Percentiles rank a stretch among this genome's conserved stretches.
Conservation (phyloP, 2,888 invertebrate species). For the Hemistola chrysoprasaria region DNA sequence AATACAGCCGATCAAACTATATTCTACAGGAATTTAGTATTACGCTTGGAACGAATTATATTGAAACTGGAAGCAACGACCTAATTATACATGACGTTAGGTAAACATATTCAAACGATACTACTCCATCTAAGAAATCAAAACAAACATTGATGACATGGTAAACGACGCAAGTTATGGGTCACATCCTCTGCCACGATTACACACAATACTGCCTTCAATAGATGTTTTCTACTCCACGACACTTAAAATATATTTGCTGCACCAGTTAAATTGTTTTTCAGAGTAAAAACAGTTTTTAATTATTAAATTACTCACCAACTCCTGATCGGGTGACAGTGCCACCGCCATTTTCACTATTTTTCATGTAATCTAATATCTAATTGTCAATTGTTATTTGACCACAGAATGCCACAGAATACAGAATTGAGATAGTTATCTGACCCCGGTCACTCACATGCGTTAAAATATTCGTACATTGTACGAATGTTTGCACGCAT, state of each 20-base stretch:
- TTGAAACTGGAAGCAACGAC: too few relatives aligned
- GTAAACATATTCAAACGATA: conserved; percentile 19
- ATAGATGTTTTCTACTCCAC: not conserved
- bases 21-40: not conserved
- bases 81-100: too few relatives aligned
- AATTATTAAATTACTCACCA: conserved; percentile 81
- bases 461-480: too few relatives aligned
- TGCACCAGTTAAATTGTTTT: not conserved
- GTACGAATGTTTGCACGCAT: too few relatives aligned
- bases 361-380: conserved; percentile 44
- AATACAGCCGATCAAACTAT: not conserved
- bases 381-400: conserved; percentile 3
- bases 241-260: not conserved
- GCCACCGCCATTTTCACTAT: conserved; percentile 88
- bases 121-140: conserved; percentile 51
- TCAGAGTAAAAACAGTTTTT: conserved; percentile 5
- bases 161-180: conserved; percentile 55
- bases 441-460: too few relatives aligned
- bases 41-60: too few relatives aligned
- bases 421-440: too few relatives aligned
- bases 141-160: conserved; percentile 81
- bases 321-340: conserved; percentile 89
- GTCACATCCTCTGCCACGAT: conserved; percentile 5
- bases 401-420: too few relatives aligned
- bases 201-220: not conserved